phyloP scores from a whole-genome alignment of 92 coral and sea anemone species.

The Phenganax marumi region DNA sequence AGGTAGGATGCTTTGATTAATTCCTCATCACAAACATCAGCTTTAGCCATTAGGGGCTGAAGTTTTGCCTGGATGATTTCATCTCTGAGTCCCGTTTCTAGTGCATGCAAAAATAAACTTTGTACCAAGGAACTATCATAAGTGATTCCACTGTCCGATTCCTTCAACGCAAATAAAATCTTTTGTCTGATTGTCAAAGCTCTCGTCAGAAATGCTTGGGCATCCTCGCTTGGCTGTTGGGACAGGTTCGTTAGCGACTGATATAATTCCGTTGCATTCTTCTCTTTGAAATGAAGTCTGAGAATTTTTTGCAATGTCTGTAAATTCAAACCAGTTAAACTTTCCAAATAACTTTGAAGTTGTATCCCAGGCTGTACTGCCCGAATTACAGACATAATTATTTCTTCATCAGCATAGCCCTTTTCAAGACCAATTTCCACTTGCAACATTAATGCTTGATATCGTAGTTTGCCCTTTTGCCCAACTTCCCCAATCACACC shows the following conservation, averaged over 20 bases:
- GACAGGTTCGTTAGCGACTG: conserved; percentile 56
- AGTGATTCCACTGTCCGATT: conserved; percentile 53
- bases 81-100: conserved; percentile 62
- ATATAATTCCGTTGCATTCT: conserved; percentile 58
- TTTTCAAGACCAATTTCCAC: conserved; percentile 51
- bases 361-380: no score
- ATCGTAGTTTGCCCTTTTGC: conserved; percentile 56
- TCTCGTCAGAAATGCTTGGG: conserved; percentile 59
- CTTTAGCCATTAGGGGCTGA: conserved; percentile 27
- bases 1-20: conserved; percentile 58
- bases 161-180: no score
- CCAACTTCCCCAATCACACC: conserved; percentile 61
- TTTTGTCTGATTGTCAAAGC: conserved; percentile 56
- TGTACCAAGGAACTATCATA: no score
- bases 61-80: conserved; percentile 36
- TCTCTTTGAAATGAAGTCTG: conserved; percentile 62
- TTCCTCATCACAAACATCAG: conserved; percentile 14
- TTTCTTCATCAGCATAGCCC: conserved; percentile 55
- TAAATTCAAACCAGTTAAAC: no score
- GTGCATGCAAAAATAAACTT: conserved; percentile 60
- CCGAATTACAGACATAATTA: conserved; percentile 54
- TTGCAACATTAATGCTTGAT: conserved; percentile 62
- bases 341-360: no score
- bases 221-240: conserved; percentile 58
- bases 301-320: conserved; percentile 49